phyloP scores from a whole-genome alignment of 2,113 vertebrate genomes.

The Ictidomys tridecemlineatus region DNA sequence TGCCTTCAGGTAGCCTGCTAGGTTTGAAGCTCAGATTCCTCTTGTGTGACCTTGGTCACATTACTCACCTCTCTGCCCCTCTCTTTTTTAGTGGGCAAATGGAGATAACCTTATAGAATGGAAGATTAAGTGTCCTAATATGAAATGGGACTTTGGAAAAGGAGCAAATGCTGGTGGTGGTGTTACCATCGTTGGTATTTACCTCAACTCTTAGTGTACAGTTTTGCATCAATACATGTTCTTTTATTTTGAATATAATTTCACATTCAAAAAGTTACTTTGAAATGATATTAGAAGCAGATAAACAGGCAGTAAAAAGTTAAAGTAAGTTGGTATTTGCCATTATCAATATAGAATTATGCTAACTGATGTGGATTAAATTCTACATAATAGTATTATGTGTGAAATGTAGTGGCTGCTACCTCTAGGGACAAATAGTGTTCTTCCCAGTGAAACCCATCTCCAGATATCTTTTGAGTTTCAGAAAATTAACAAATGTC shows the following conservation, averaged over 20 bases:
- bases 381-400: neutral
- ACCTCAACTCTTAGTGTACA: neutral
- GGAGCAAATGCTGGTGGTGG: neutral
- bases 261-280: neutral
- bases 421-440: neutral
- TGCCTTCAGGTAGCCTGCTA: neutral
- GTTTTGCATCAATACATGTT: neutral
- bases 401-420: neutral
- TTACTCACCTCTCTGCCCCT: neutral
- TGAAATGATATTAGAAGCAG: constrained; percentile 3
- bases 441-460: neutral
- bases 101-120: neutral
- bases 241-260: constrained; percentile 20
- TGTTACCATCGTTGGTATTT: neutral
- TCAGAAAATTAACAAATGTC: neutral
- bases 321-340: neutral
- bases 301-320: neutral
- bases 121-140: neutral
- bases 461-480: neutral
- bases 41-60: neutral
- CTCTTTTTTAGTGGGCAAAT: neutral
- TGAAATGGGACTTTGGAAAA: neutral
- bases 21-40: neutral
- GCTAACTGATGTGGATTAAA: neutral
- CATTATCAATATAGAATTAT: neutral